Conservation (phyloP, 2,113 vertebrate genomes). For the Micromys minutus region DNA sequence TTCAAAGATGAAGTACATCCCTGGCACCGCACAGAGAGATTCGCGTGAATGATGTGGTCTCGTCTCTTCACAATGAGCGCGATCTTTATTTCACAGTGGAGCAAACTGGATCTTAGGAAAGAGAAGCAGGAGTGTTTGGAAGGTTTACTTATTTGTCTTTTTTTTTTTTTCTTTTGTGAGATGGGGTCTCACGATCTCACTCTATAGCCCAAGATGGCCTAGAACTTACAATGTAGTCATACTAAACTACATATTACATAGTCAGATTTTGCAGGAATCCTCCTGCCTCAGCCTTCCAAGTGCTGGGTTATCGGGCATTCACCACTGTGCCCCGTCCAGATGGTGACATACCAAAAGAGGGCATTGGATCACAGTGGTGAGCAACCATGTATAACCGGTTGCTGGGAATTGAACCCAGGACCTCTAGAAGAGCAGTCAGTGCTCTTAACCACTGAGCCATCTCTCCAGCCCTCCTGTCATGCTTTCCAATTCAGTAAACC, state of each 20-base stretch:
- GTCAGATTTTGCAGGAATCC: no score
- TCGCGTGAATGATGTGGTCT: background rate
- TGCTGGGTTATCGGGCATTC: background rate
- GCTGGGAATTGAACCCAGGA: no score
- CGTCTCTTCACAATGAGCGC: fast-evolving
- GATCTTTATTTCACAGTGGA: background rate
- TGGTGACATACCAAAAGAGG: no score
- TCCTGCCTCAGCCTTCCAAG: background rate
- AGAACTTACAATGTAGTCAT: background rate
- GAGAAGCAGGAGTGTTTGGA: background rate
- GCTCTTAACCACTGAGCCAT: no score
- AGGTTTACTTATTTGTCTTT: background rate
- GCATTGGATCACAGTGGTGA: no score
- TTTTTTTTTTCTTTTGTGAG: no score
- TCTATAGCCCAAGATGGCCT: background rate
- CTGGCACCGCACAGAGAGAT: background rate
- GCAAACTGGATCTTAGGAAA: background rate
- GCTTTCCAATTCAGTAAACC: background rate
- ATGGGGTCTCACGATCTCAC: background rate
- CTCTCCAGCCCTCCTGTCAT: background rate
- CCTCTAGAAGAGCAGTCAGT: no score
- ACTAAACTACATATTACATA: no score
- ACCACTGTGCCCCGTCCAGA: background rate
- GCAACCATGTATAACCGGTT: no score
- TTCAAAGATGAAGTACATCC: background rate